These are phyloP conservation scores for Tyto alba DNA, from an alignment of 2,113 vertebrate genomes.

Conservation along the genomic window DNA sequence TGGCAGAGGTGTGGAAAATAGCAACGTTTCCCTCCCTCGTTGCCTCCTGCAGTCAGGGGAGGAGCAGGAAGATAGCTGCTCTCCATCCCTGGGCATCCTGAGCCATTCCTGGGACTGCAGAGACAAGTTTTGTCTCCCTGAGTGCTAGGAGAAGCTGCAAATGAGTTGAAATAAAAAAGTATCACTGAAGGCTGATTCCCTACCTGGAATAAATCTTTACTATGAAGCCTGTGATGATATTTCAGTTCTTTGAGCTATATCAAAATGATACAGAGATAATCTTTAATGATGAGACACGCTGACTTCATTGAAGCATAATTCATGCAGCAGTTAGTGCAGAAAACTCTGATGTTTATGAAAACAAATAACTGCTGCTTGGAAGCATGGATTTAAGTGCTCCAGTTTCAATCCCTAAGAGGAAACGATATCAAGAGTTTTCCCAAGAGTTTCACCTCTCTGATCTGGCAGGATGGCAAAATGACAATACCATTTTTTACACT, in stretches of 20 bases:
- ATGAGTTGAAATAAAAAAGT: neutral
- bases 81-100: neutral
- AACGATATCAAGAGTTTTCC: neutral
- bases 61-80: neutral
- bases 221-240: neutral
- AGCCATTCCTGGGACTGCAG: neutral
- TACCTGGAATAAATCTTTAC: neutral
- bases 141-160: neutral
- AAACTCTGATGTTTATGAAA: neutral
- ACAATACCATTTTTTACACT: neutral
- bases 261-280: neutral
- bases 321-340: neutral
- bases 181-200: fast-evolving
- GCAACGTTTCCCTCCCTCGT: neutral
- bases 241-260: neutral
- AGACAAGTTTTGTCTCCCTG: neutral
- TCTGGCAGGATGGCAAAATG: neutral
- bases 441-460: neutral
- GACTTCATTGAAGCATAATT: neutral
- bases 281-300: neutral
- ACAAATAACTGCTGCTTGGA: neutral
- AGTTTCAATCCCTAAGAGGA: neutral
- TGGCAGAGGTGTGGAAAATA: neutral
- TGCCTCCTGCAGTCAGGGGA: neutral
- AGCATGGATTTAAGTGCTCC: neutral